Percentiles rank a stretch among this genome's conserved stretches.
phyloP scores from a whole-genome alignment of 2,797 vertebrate species.

The Microctenopoma steveboyesi region DNA sequence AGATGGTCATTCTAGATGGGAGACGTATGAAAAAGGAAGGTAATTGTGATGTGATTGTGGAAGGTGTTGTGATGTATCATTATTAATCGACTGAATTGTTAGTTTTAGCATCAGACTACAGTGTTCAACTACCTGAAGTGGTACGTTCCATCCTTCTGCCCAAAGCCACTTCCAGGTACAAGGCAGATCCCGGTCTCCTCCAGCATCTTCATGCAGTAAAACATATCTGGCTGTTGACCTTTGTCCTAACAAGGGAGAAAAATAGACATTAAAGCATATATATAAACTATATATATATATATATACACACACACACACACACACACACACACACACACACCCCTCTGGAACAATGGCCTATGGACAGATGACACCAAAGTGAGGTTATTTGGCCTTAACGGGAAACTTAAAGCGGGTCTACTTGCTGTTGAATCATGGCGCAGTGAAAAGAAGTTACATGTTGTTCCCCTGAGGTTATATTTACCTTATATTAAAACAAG shows the following conservation, averaged over 20 bases:
- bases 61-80: too few relatives aligned
- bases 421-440: too few relatives aligned
- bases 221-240: conserved; percentile 89
- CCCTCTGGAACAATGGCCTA: too few relatives aligned
- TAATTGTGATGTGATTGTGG: background rate
- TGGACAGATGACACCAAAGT: too few relatives aligned
- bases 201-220: conserved; percentile 91
- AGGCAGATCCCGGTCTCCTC: conserved; percentile 95
- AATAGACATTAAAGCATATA: background rate
- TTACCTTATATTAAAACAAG: too few relatives aligned
- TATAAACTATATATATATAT: too few relatives aligned
- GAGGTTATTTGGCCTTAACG: too few relatives aligned
- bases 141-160: conserved; percentile 90
- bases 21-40: background rate
- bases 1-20: conserved; percentile 90
- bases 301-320: too few relatives aligned
- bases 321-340: too few relatives aligned
- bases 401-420: too few relatives aligned
- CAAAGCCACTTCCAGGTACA: conserved; percentile 93
- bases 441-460: too few relatives aligned
- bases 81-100: background rate
- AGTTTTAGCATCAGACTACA: background rate
- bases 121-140: conserved; percentile 88
- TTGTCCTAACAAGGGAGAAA: conserved; percentile 76
- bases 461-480: too few relatives aligned